These are phyloP conservation scores for Nomada ferruginata DNA, from an alignment of 2,888 invertebrate species.

Conservation along the genomic window DNA sequence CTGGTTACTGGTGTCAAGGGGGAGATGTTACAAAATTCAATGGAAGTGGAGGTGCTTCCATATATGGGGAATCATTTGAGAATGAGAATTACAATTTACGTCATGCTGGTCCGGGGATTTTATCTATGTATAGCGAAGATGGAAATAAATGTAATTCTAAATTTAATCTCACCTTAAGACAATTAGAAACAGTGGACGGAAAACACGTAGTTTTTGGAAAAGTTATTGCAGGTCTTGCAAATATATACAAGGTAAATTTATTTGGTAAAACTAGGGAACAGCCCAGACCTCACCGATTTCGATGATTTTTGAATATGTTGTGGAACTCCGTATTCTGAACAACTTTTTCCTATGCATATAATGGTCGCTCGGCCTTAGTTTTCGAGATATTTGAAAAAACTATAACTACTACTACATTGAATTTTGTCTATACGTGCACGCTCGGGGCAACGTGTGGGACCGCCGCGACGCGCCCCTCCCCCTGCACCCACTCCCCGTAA, in stretches of 20 bases:
- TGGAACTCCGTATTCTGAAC: no score
- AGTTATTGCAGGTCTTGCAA: slow-evolving; percentile 80
- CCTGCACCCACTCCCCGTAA: no score
- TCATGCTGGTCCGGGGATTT: slow-evolving; percentile 86
- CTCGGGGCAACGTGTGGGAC: no score
- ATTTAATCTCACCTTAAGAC: slow-evolving; percentile 87
- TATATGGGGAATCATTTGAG: slow-evolving; percentile 82
- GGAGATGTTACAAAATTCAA: slow-evolving; percentile 87
- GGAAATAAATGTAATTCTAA: slow-evolving; percentile 85
- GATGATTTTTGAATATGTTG: no score
- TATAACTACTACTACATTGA: no score
- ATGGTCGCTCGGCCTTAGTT: no score
- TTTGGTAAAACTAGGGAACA: no score
- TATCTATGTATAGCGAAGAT: slow-evolving; percentile 85
- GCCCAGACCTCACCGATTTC: no score
- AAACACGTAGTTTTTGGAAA: slow-evolving; percentile 86
- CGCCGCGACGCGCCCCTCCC: no score
- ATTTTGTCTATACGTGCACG: no score
- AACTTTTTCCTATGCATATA: no score
- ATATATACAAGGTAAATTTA: slow-evolving; percentile 74
- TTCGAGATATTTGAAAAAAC: no score
- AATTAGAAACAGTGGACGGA: slow-evolving; percentile 85
- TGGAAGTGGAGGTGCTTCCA: slow-evolving; percentile 86
- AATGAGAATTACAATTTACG: slow-evolving; percentile 85
- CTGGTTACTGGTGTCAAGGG: slow-evolving; percentile 86